Base-by-base conservation (phyloP, 2,797 vertebrate species). In the Xiphorhynchus erythropygius region DNA sequence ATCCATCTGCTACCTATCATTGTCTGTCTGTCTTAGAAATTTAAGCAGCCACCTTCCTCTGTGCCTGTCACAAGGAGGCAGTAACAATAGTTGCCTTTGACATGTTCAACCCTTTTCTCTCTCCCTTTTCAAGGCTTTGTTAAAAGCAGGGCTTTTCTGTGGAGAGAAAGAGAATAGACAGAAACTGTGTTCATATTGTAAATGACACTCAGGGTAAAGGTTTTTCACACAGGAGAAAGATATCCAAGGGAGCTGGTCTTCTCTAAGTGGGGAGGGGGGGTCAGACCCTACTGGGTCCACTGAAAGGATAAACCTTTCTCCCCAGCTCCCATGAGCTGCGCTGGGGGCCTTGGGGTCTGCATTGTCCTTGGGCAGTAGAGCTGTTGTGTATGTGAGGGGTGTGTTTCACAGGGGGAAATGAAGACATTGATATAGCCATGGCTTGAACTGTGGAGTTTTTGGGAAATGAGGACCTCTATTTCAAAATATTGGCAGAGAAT, bases 21-120 rank as follows among this genome's bases (percentile, higher is more conserved):
- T 94, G 91, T 94, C 87, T 94, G 95, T 95, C 92, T 50, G 85
- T 96, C 94, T 94, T 14, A 88, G 85, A 63, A 93, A 94, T 88
- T 79, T 59, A 84, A 91, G 71, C 89, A 94, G 69, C 55, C 83
- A 24, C 80, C 52, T 90, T 95, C 52, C 56, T 33, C 62, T 63
- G 69, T 22, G 39, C 55, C 74, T 91, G 56, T 89, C 91, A 79
- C 77, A 64, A 71, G 78, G 62, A 47, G 56, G 63, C 85, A 63
- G 55, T 41, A 82, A 93, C 75, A 91, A 94, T 33, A 90, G 77
- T 7, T 93, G 74, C 55, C 85, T 95, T 90, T 93, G 91, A 88
- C 85, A 60, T 7, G 70, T 41, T 87, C 85, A 82, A 37, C 63
- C 28, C 17, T 87, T 82, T 90, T 69, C 74, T 76, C 53, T 79